Conservation (phyloP, 1,140 invertebrate species). For the Zophobas morio region DNA sequence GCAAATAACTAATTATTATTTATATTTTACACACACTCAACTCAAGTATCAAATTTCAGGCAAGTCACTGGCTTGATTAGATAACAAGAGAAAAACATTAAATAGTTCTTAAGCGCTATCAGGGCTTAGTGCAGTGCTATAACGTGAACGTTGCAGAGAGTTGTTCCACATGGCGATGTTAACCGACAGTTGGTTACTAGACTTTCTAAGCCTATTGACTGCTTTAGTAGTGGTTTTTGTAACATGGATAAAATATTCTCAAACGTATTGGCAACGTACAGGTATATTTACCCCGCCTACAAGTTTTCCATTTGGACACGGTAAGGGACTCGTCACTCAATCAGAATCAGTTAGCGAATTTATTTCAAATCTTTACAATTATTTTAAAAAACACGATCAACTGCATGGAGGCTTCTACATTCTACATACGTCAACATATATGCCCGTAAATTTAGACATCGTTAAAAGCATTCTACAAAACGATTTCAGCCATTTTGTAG, state of each 20-base stretch:
- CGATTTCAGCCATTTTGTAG: conserved; percentile 68
- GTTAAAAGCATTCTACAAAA: conserved; percentile 68
- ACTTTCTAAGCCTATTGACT: background rate
- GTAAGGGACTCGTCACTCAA: background rate
- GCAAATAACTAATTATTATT: too few species aligned
- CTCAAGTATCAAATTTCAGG: too few species aligned
- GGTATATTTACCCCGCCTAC: background rate
- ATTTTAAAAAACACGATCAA: conserved; percentile 55
- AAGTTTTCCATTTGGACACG: background rate
- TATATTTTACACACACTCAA: too few species aligned
- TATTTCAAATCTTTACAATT: conserved; percentile 57
- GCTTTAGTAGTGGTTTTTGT: background rate
- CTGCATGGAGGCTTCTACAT: conserved; percentile 45
- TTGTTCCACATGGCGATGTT: background rate
- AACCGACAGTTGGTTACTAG: background rate
- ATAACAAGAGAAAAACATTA: too few species aligned
- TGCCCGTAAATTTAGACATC: conserved; percentile 68
- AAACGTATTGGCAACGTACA: background rate
- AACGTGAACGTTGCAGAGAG: too few species aligned
- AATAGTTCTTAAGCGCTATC: too few species aligned
- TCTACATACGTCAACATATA: conserved; percentile 39
- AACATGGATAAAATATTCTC: background rate
- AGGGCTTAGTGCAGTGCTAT: too few species aligned
- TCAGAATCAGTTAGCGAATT: background rate
- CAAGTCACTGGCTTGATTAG: too few species aligned